These are phyloP conservation scores for Diceros bicornis DNA, from an alignment of 2,797 vertebrate species.

Conservation along the genomic window DNA sequence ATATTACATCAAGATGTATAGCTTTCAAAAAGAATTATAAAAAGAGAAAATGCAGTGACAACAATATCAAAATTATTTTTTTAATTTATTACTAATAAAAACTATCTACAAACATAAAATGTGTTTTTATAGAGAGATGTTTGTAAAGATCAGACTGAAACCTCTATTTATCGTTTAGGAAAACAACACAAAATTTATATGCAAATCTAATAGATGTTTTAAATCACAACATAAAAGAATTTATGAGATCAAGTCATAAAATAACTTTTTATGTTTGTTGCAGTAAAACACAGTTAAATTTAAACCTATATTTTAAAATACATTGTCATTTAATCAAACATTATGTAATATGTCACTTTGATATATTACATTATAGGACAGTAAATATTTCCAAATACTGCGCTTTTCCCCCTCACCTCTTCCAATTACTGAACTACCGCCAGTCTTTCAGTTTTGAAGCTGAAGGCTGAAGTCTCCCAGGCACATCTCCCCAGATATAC, in stretches of 20 bases:
- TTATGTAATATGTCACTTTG: neutral
- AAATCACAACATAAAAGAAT: neutral
- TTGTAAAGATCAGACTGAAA: neutral
- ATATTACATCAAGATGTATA: neutral
- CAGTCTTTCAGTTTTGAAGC: neutral
- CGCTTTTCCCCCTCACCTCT: neutral
- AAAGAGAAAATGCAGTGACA: neutral
- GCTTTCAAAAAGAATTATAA: neutral
- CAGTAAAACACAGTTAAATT: neutral
- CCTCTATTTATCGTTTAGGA: neutral
- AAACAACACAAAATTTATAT: neutral
- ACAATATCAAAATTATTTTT: neutral
- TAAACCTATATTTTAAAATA: slow-evolving; percentile 11
- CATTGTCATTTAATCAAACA: neutral
- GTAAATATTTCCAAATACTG: neutral
- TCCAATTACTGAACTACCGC: neutral
- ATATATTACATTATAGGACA: neutral
- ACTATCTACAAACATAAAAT: neutral
- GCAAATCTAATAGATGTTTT: slow-evolving; percentile 13
- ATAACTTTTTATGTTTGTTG: neutral
- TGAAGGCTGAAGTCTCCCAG: neutral
- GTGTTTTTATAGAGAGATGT: neutral
- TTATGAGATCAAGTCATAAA: neutral
- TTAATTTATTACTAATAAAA: neutral
- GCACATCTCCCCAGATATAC: rapidly evolving